Conservation (phyloP, 2,113 vertebrate genomes). For the Myxocyprinus asiaticus region DNA sequence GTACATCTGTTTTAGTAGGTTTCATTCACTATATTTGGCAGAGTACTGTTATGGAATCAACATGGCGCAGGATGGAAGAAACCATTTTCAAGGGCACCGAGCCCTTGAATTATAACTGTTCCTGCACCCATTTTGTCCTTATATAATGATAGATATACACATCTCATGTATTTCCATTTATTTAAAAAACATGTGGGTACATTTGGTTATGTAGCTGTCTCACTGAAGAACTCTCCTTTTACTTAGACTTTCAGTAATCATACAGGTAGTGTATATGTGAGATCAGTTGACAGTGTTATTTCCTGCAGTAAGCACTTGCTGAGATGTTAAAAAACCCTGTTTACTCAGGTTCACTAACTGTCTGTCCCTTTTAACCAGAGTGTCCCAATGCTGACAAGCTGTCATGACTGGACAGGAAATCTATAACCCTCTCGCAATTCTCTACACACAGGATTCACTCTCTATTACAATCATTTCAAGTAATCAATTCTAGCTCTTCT, state of each 20-base stretch:
- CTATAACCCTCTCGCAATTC: slow-evolving; percentile 44
- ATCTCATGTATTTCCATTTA: not conserved
- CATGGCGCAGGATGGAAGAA: slow-evolving; percentile 15
- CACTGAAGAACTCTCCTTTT: not conserved
- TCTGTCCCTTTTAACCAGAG: not conserved
- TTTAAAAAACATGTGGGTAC: not conserved
- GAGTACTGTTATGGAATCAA: not conserved
- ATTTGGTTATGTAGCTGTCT: not conserved
- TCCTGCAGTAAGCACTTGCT: not conserved
- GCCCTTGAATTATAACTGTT: slow-evolving; percentile 10
- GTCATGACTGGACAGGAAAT: slow-evolving; percentile 41
- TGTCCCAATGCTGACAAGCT: slow-evolving; percentile 44
- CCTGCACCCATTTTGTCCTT: not conserved
- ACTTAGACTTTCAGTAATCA: not conserved
- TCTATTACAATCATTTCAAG: slow-evolving; percentile 6
- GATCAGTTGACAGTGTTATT: slow-evolving; percentile 21
- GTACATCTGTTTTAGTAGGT: not conserved
- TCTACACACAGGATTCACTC: slow-evolving; percentile 1
- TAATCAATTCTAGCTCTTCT: slow-evolving; percentile 26
- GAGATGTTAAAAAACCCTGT: not conserved
- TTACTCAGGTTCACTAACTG: not conserved
- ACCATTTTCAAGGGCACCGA: not conserved
- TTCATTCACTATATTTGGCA: not conserved
- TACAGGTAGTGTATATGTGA: not conserved
- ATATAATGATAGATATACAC: not conserved